A percentile compares a stretch with the other conserved stretches of the same genome.
These are phyloP conservation scores for Batillaria attramentaria DNA, from an alignment of 1,140 invertebrate species.

Conservation along the genomic window DNA sequence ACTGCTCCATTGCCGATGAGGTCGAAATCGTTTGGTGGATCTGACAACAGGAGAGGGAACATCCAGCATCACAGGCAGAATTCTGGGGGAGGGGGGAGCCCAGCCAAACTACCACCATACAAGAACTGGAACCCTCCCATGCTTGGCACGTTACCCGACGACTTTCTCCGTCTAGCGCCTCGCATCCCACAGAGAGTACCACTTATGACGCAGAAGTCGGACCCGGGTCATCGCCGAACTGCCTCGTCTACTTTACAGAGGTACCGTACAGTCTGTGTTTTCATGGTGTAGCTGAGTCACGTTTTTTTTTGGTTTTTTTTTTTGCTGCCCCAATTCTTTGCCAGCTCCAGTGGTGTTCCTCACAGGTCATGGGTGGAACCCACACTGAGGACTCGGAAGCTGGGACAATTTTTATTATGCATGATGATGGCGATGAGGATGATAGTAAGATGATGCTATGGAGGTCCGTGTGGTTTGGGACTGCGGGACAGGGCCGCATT, in stretches of 20 bases:
- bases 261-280: background rate
- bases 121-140: conserved; percentile 84
- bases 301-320: conserved; percentile 12
- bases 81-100: conserved; percentile 25
- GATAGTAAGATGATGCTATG: too few species aligned
- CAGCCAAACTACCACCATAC: conserved; percentile 29
- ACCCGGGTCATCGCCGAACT: conserved; percentile 12
- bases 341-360: too few species aligned
- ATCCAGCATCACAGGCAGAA: conserved; percentile 22
- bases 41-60: conserved; percentile 1
- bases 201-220: conserved; percentile 21
- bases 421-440: too few species aligned
- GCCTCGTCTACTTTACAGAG: conserved; percentile 11
- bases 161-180: conserved; percentile 79
- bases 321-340: too few species aligned
- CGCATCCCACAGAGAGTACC: conserved; percentile 32
- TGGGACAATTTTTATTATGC: too few species aligned
- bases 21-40: conserved; percentile 26
- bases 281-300: background rate
- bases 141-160: conserved; percentile 84
- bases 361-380: too few species aligned
- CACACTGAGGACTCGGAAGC: too few species aligned
- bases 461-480: too few species aligned
- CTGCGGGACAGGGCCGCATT: too few species aligned
- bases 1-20: conserved; percentile 12